Evolutionary conservation across 35 echinoderm and acorn worm species (phyloP).

Genomic region (Apostichopus parvimensis): DNA sequence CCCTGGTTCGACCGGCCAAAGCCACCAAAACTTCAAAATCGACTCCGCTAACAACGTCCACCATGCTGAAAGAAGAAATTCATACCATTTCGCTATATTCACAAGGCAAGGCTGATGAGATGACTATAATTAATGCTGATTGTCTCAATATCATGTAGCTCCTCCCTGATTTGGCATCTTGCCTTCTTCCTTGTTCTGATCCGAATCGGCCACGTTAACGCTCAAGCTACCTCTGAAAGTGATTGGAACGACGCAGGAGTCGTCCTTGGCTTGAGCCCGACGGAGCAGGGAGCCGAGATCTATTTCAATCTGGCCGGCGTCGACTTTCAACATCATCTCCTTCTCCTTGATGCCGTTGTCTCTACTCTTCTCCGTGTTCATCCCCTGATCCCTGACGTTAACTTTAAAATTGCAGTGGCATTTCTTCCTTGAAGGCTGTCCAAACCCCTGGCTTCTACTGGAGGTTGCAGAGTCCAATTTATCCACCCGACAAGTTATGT

Average conservation of each 20-base stretch:
- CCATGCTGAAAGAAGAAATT: too few relatives aligned
- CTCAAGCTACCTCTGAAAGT: conserved; percentile 24
- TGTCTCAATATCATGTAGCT: too few relatives aligned
- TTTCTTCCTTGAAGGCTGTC: conserved; percentile 9
- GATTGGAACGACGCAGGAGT: neutral
- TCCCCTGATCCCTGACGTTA: conserved; percentile 19
- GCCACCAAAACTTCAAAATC: too few relatives aligned
- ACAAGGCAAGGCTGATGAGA: too few relatives aligned
- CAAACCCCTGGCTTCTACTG: neutral
- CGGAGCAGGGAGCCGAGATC: neutral
- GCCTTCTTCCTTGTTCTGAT: too few relatives aligned
- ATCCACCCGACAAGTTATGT: neutral
- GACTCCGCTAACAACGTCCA: too few relatives aligned
- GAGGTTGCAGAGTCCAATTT: neutral
- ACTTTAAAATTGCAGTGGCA: conserved; percentile 37
- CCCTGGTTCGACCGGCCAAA: too few relatives aligned
- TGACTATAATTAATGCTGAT: too few relatives aligned
- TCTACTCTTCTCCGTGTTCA: conserved; percentile 16
- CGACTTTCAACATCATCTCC: neutral
- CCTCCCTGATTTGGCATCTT: too few relatives aligned
- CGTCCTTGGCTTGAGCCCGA: neutral
- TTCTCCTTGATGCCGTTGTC: neutral
- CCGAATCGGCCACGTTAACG: neutral
- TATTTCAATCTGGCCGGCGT: conserved; percentile 29
- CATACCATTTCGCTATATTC: too few relatives aligned